Evolutionary conservation across 2,113 vertebrate genomes (phyloP), one percentile per base, ranked within the genome.

Genomic region (Sinocyclocheilus anophthalmus): DNA sequence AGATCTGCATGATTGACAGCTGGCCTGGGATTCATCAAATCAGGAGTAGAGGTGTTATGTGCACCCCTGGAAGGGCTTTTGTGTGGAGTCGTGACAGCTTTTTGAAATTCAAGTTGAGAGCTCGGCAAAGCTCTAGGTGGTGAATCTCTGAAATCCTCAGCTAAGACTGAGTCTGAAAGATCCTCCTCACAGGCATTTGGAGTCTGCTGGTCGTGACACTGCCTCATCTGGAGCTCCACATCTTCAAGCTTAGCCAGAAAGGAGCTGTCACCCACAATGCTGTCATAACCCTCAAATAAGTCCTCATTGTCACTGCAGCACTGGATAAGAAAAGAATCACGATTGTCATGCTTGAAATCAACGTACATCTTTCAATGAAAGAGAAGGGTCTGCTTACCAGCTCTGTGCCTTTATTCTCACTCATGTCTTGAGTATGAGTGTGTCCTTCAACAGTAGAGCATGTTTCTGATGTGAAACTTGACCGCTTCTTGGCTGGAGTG

Each of bases 231-330:
- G 14, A 93, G 91, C 37, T 98, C 97, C 6, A 91, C 72, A 2
- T 92, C 89, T 26, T 97, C 95, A 84, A 96, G 90, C 59, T 95
- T 94, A 3, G 93, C 95, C 11, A 97, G 84, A 42, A 98, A 85
- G 2, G 97, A 97, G 61, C 91, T 83, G 24, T 96, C 95, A 61
- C 92, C 95, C 84, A 86, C 91, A 84, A 98, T 94, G 89, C 96
- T 96, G 89, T 97, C 96, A 26, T 96, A 96, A 88, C 94, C 95
- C 0, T 94, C 96, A 76, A 99, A 99, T 57, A 99, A 83, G 75
- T 99, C 98, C 81, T 98, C 97, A 8, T 94, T 94, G 0, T 96
- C 95, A 0, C 94, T 93, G 79, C 81, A 89, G 75, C 78, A 92
- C 98, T 99, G 91, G 4, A 88, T 88, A 89, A 90, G 5, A 89